A percentile compares a stretch with the other conserved stretches of the same genome.
Conservation (phyloP, 2,113 vertebrate genomes). For the Corythoichthys haematopterus region DNA sequence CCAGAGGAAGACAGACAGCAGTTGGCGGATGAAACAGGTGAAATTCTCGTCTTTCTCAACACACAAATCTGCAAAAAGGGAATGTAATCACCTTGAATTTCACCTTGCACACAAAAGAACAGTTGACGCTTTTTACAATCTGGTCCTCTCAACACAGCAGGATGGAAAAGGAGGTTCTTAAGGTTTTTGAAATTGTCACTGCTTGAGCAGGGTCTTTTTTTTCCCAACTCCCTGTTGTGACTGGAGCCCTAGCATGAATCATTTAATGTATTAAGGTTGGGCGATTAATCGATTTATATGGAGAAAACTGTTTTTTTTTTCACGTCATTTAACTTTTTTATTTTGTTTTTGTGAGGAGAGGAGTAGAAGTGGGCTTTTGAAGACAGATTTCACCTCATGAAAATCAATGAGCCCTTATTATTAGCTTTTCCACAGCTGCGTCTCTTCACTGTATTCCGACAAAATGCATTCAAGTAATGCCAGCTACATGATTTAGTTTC, state of each 20-base stretch:
- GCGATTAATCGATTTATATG: not conserved
- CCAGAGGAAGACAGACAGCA: slow-evolving; percentile 44
- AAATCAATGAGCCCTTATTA: slow-evolving; percentile 44
- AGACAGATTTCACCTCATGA: slow-evolving; percentile 44
- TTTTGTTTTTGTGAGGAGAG: slow-evolving; percentile 10
- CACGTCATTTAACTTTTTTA: too few species aligned
- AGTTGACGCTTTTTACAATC: not conserved
- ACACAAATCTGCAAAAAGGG: slow-evolving; percentile 10
- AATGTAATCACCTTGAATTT: slow-evolving; percentile 29
- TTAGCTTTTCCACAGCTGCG: slow-evolving; percentile 50
- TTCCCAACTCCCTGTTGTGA: not conserved
- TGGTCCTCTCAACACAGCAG: slow-evolving; percentile 13
- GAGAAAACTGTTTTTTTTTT: not conserved
- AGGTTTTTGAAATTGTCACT: slow-evolving; percentile 5
- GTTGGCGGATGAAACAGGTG: slow-evolving; percentile 69
- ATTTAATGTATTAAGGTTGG: not conserved
- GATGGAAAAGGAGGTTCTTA: not conserved
- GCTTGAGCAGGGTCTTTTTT: not conserved
- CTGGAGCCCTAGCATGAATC: not conserved
- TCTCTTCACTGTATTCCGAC: slow-evolving; percentile 52
- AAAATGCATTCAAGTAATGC: slow-evolving; percentile 54
- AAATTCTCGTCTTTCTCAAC: slow-evolving; percentile 20
- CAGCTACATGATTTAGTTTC: slow-evolving; percentile 55
- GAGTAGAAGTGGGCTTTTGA: slow-evolving; percentile 29
- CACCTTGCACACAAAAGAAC: slow-evolving; percentile 13